Evolutionary conservation across 2,113 vertebrate species (phyloP), one percentile per base, ranked within the genome.

Genomic region (Chelonoidis abingdonii): DNA sequence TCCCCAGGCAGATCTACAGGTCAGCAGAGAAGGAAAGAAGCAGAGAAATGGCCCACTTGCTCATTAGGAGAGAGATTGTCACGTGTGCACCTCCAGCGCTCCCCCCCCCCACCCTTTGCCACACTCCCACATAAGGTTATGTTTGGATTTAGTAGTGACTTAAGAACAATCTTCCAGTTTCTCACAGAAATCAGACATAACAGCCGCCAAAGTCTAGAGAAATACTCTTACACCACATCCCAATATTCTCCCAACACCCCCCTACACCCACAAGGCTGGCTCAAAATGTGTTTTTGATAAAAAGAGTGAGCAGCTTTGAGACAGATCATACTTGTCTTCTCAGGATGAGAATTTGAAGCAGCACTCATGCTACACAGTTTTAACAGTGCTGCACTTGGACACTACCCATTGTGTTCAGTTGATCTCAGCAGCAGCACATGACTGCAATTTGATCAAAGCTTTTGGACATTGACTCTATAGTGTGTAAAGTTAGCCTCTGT

Each of bases 271-370:
- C 76, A 59, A 44, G 27, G 19, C 56, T 6, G 50, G 49, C 8
- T 19, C 47, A 86, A 81, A 59, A 19, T 5, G 9, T 1, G 22
- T 81, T 4, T 4, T 47, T 72, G 65, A 4, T 57, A 53, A 81
- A 76, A 31, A 62, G 65, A 2, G 0, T 0, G 1, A 81, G 76
- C 17, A 4, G 6, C 29, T 84, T 57, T 86, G 1, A 4, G 56
- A 81, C 6, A 29, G 25, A 50, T 44, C 75, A 47, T 25, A 75
- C 47, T 52, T 72, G 59, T 41, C 53, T 86, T 78, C 88, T 47
- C 25, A 0, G 5, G 35, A 49, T 19, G 10, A 83, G 65, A 52
- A 57, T 9, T 72, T 65, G 54, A 72, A 87, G 69, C 59, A 49
- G 4, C 17, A 75, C 44, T 0, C 78, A 80, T 35, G 47, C 86